Evolutionary conservation across 2,888 invertebrate species (phyloP).

Genomic region (Macrosoma leucophasiata): DNA sequence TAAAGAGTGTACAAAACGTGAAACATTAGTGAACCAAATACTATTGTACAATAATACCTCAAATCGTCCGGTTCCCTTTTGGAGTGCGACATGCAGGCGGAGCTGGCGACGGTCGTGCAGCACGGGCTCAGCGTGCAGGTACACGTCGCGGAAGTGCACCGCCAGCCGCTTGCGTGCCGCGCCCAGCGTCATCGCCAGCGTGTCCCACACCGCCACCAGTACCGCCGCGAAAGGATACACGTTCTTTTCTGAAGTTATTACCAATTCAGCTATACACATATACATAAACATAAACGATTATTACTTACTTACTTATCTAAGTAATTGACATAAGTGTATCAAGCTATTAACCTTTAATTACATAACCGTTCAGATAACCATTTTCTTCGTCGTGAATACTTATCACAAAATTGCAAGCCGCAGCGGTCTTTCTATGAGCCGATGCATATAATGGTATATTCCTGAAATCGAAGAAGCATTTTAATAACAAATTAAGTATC

Average conservation of each 20-base stretch:
- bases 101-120: constrained; percentile 65
- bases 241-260: constrained; percentile 67
- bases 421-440: no score
- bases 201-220: constrained; percentile 82
- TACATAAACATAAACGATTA: background rate
- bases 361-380: constrained; percentile 81
- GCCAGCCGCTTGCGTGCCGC: constrained; percentile 76
- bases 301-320: background rate
- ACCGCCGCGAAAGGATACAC: constrained; percentile 86
- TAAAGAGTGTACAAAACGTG: no score
- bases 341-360: constrained; percentile 86
- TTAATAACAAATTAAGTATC: background rate
- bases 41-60: no score
- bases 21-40: no score
- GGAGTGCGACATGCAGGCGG: constrained; percentile 72
- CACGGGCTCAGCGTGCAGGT: constrained; percentile 76
- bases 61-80: constrained; percentile 77
- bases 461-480: constrained; percentile 31
- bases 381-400: constrained; percentile 72
- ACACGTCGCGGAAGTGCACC: constrained; percentile 81
- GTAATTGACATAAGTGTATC: no score
- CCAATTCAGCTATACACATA: background rate
- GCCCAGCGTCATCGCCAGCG: constrained; percentile 75
- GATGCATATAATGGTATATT: constrained; percentile 31
- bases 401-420: no score